Base-by-base conservation (phyloP, 2,113 vertebrate species). In the Leiothrix lutea region DNA sequence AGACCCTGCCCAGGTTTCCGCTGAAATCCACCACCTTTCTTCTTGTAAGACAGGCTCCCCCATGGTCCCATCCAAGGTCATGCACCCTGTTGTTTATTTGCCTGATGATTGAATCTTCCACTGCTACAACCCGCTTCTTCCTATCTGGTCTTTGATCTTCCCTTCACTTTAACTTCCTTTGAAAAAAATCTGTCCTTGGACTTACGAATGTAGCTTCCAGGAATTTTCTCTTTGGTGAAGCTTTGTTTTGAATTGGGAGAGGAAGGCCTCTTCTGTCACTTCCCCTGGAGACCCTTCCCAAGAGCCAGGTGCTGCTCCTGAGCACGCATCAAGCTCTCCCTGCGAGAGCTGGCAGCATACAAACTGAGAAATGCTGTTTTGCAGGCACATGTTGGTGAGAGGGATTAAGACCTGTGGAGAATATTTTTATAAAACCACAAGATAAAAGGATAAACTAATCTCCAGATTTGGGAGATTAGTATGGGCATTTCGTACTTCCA, bases 101-200 rank as follows among this genome's bases (percentile, higher is more conserved):
- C 48, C 80, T 74, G 88, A 47, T 94, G 94, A 93, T 12, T 86
- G 83, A 93, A 51, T 84, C 86, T 93, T 73, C 60, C 75, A 94
- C 60, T 83, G 79, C 90, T 80, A 21, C 94, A 96, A 94, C 91
- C 86, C 93, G 60, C 51, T 86, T 74, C 67, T 97, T 97, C 96
- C 88, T 83, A 88, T 71, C 38, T 95, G 87, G 35, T 85, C 90
- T 95, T 96, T 96, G 80, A 96, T 96, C 93, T 95, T 67, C 31
- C 70, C 38, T 21, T 78, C 26, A 11, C 69, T 89, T 77, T 65
- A 85, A 86, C 90, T 96, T 96, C 93, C 94, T 93, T 62, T 86
- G 64, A 81, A 93, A 65, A 84, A 84, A 91, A 84, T 86, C 72
- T 79, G 93, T 92, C 94, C 94, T 96, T 96, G 94, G 82, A 69